These are phyloP conservation scores for Notothenia coriiceps DNA, from an alignment of 2,113 vertebrate species.

Conservation along the genomic window DNA sequence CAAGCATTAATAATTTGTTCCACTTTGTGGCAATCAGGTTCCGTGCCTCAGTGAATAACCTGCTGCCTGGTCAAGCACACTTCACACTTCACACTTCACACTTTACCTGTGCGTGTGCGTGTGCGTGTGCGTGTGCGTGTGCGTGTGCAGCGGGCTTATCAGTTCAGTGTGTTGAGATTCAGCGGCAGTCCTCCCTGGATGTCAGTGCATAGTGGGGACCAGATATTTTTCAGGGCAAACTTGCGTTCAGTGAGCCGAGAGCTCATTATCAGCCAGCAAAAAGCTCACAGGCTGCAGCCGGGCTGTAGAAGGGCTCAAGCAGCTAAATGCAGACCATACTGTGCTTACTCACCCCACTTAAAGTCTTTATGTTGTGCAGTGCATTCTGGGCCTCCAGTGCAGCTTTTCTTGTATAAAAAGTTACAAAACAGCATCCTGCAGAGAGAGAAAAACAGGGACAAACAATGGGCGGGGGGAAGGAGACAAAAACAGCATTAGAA, in stretches of 20 bases:
- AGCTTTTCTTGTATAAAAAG: constrained; percentile 99
- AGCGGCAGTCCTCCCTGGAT: constrained; percentile 28
- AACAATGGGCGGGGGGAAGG: constrained; percentile 41
- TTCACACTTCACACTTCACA: constrained; percentile 17
- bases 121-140: not conserved
- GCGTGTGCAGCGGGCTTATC: constrained; percentile 25
- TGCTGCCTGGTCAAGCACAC: constrained; percentile 29
- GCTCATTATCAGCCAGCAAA: constrained; percentile 60
- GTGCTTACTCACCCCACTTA: constrained; percentile 97
- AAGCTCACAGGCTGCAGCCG: constrained; percentile 59
- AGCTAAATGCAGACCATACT: constrained; percentile 63
- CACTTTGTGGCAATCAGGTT: constrained; percentile 44
- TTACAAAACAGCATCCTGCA: constrained; percentile 99
- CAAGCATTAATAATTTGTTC: constrained; percentile 66
- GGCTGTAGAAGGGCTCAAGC: constrained; percentile 60
- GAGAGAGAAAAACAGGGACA: constrained; percentile 54
- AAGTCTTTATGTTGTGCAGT: constrained; percentile 99
- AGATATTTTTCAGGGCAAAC: constrained; percentile 57
- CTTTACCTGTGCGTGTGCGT: not conserved
- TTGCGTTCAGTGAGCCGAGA: constrained; percentile 53
- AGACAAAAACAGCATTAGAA: constrained; percentile 59
- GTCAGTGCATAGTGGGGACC: constrained; percentile 24
- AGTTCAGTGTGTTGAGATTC: constrained; percentile 32
- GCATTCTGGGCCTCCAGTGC: constrained; percentile 99
- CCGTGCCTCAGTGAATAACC: constrained; percentile 38